Conservation (phyloP, 2,797 vertebrate genomes). For the Tragelaphus oryx region DNA sequence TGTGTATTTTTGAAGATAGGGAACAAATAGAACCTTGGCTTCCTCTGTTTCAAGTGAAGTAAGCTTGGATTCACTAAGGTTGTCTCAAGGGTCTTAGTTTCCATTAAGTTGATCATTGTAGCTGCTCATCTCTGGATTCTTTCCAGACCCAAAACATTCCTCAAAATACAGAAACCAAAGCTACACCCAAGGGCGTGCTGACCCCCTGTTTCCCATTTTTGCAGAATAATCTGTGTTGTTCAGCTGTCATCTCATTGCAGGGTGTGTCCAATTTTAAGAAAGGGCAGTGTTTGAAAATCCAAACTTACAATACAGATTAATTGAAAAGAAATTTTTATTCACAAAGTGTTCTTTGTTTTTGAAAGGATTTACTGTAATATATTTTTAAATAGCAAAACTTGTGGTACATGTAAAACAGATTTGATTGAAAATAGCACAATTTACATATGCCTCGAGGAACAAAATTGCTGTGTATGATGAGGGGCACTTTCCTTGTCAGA, state of each 20-base stretch:
- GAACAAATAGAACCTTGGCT: neutral
- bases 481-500: neutral
- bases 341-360: neutral
- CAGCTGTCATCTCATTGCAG: neutral
- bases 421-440: neutral
- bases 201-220: neutral
- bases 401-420: neutral
- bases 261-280: neutral
- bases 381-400: neutral
- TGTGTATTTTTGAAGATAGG: neutral
- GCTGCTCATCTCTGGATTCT: neutral
- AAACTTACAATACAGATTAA: neutral
- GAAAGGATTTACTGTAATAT: neutral
- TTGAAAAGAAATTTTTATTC: neutral
- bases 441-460: neutral
- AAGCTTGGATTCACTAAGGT: neutral
- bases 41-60: neutral
- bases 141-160: neutral
- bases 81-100: neutral
- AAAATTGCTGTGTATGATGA: neutral
- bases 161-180: neutral
- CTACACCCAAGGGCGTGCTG: neutral
- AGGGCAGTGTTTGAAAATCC: neutral
- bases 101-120: neutral
- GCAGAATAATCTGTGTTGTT: neutral